A percentile compares a stretch with the other conserved stretches of the same genome.
These are phyloP conservation scores for Schizotus pectinicornis DNA, from an alignment of 2,888 invertebrate species.

Conservation along the genomic window DNA sequence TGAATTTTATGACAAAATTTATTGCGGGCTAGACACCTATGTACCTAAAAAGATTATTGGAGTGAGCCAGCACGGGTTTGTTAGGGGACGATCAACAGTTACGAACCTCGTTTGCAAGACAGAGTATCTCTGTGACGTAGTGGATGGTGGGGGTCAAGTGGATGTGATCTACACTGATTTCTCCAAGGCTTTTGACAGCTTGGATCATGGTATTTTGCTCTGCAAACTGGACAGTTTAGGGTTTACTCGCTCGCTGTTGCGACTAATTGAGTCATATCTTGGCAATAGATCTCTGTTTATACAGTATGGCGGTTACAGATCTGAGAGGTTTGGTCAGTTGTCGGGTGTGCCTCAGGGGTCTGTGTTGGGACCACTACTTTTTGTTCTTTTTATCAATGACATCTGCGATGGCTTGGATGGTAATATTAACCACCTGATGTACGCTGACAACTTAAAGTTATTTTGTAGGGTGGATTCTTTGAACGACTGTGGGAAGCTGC, in stretches of 20 bases:
- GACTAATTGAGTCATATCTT: slow-evolving; percentile 5
- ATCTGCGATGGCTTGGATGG: background rate
- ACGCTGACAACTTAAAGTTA: slow-evolving; percentile 8
- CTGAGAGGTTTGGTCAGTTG: background rate
- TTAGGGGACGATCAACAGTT: slow-evolving; percentile 18
- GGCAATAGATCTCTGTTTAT: background rate
- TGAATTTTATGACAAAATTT: background rate
- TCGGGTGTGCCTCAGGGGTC: slow-evolving; percentile 14
- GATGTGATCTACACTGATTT: slow-evolving; percentile 28
- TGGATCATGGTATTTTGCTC: slow-evolving; percentile 22
- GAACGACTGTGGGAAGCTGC: background rate
- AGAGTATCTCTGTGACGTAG: slow-evolving; percentile 15
- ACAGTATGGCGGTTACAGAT: background rate
- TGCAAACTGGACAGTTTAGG: slow-evolving; percentile 24
- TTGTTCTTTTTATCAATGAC: slow-evolving; percentile 13
- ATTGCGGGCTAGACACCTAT: background rate
- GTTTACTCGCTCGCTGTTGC: slow-evolving; percentile 3
- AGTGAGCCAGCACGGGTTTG: slow-evolving; percentile 26
- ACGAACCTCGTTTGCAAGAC: too few relatives aligned
- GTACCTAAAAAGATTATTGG: background rate
- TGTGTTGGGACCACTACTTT: slow-evolving; percentile 9
- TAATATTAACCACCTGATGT: slow-evolving; percentile 3
- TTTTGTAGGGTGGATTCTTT: background rate
- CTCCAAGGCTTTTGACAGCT: slow-evolving; percentile 25
- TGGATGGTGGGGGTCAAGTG: slow-evolving; percentile 22